Conservation (phyloP, 2,113 vertebrate species). For the Bambusicola thoracicus region DNA sequence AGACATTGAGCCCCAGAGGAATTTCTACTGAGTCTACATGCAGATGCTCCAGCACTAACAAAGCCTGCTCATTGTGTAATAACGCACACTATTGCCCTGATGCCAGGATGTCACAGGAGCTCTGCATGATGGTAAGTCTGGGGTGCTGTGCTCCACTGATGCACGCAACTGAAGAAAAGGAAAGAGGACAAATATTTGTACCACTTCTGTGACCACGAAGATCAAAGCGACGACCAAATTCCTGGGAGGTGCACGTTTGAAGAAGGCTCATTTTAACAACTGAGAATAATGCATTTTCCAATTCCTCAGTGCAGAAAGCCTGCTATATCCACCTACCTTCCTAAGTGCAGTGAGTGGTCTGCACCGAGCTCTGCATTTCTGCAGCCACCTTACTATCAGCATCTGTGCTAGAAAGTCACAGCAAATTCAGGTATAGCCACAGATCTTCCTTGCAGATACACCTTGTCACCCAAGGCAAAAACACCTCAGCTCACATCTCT, state of each 20-base stretch:
- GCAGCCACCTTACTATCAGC: background rate
- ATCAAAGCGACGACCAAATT: background rate
- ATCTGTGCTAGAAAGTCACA: fast-evolving
- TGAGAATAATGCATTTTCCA: background rate
- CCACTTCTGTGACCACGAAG: background rate
- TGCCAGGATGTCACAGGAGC: background rate
- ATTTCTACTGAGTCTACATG: background rate
- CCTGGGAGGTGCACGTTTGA: background rate
- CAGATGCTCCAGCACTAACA: background rate
- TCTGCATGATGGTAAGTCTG: fast-evolving
- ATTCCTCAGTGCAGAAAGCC: background rate
- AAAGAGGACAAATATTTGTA: background rate
- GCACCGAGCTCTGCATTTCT: background rate
- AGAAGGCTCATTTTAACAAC: background rate
- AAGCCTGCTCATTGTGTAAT: background rate
- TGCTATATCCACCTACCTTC: background rate
- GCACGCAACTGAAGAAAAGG: background rate
- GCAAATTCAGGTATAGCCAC: background rate
- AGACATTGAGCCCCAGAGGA: background rate
- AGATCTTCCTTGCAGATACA: background rate
- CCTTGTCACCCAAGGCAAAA: background rate
- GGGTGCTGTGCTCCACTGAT: background rate
- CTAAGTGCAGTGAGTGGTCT: fast-evolving
- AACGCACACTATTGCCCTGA: background rate
- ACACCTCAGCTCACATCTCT: background rate